Conservation (phyloP, 1,140 invertebrate species). For the Oreohelix idahoensis region DNA sequence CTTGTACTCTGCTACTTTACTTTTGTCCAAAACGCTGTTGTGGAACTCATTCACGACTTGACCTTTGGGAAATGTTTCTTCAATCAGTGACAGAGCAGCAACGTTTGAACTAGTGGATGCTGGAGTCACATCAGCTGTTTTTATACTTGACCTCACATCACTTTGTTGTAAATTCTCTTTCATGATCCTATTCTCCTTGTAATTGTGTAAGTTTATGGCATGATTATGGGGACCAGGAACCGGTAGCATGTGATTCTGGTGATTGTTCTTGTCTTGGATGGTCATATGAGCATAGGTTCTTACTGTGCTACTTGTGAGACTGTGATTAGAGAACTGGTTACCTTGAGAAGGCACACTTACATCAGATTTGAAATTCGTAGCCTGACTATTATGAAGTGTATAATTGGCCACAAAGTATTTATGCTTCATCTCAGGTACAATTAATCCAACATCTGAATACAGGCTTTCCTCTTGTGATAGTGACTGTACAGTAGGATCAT, state of each 20-base stretch:
- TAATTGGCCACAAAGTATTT: too few relatives aligned
- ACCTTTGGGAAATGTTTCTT: slow-evolving; percentile 15
- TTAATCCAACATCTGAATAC: too few relatives aligned
- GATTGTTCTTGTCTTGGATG: not conserved
- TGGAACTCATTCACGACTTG: slow-evolving; percentile 14
- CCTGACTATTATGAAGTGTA: too few relatives aligned
- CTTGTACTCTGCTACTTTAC: slow-evolving; percentile 48
- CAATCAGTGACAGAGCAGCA: slow-evolving; percentile 19
- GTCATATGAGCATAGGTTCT: too few relatives aligned
- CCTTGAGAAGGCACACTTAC: too few relatives aligned
- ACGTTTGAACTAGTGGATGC: not conserved
- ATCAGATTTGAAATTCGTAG: too few relatives aligned
- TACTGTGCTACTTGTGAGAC: too few relatives aligned
- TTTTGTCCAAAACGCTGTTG: slow-evolving; percentile 43
- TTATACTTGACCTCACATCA: not conserved
- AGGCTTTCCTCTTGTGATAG: too few relatives aligned
- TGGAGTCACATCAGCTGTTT: not conserved
- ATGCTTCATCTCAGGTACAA: too few relatives aligned
- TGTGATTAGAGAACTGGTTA: too few relatives aligned
- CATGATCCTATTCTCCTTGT: not conserved
- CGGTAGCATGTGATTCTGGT: not conserved
- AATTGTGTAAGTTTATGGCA: not conserved
- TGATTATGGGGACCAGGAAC: not conserved
- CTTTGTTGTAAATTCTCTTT: not conserved
- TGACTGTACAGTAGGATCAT: too few relatives aligned